Percentiles rank a stretch among this genome's conserved stretches.
phyloP scores from a whole-genome alignment of 2,113 vertebrate species.

The Leptosomus discolor region DNA sequence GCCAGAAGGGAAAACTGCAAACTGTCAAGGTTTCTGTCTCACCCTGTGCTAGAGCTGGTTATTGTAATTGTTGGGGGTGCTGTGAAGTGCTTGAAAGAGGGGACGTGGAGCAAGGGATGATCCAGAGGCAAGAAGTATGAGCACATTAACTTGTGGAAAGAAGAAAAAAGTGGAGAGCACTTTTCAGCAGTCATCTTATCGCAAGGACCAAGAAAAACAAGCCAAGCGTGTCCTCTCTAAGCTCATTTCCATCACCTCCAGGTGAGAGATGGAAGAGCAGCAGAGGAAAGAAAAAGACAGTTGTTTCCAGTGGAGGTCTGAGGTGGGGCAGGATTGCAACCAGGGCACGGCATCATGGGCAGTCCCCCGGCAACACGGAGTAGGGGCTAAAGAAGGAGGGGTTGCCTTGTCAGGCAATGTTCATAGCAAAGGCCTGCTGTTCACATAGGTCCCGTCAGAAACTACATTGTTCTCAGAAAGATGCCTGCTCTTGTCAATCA shows the following conservation, averaged over 20 bases:
- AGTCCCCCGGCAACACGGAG: rapidly evolving
- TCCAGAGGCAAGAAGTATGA: neutral
- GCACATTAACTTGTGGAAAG: neutral
- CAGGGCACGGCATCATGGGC: neutral
- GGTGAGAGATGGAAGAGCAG: neutral
- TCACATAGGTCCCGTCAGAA: neutral
- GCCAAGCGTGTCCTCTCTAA: neutral
- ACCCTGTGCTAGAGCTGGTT: neutral
- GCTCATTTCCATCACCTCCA: neutral
- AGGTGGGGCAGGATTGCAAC: neutral
- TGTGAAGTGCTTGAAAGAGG: neutral
- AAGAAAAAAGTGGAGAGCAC: neutral
- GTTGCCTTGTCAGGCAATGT: neutral
- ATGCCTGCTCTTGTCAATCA: neutral
- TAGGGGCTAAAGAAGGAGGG: neutral
- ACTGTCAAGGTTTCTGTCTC: neutral
- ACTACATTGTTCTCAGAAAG: neutral
- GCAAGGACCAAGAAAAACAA: neutral
- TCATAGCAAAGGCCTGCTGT: neutral
- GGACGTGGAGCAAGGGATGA: rapidly evolving
- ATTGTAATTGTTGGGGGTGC: neutral
- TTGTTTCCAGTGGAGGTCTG: neutral
- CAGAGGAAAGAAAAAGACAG: neutral
- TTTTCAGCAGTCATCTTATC: neutral
- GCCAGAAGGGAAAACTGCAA: neutral